These are phyloP conservation scores for Macrosoma leucophasiata DNA, from an alignment of 2,888 invertebrate genomes.

Conservation along the genomic window DNA sequence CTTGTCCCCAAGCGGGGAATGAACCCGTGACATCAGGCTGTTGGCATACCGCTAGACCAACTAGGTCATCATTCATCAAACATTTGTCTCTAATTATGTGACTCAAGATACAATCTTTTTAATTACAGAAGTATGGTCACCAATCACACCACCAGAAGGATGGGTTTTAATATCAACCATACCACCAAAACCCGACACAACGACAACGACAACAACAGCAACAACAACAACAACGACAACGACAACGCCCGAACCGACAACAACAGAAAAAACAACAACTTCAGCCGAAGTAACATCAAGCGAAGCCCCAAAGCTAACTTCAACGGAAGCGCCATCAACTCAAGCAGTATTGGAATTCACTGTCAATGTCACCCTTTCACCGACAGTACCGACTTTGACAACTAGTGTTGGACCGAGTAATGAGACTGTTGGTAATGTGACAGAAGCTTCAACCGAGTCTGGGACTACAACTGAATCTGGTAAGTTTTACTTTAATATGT, in stretches of 20 bases:
- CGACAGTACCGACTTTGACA: conserved; percentile 45
- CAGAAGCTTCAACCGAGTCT: conserved; percentile 24
- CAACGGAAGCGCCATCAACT: conserved; percentile 6
- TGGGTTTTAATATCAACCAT: conserved; percentile 76
- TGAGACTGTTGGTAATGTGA: conserved; percentile 32
- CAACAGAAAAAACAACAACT: conserved; percentile 31
- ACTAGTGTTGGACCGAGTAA: conserved; percentile 36
- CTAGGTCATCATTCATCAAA: no score
- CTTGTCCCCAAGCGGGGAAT: no score
- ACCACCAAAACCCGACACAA: conserved; percentile 49
- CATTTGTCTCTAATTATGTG: no score
- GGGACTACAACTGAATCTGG: conserved; percentile 21
- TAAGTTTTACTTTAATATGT: no score
- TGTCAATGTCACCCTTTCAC: conserved; percentile 51
- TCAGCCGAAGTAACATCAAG: conserved; percentile 22
- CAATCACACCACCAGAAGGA: conserved; percentile 79
- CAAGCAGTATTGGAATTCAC: conserved; percentile 44
- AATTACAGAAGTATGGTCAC: conserved; percentile 75
- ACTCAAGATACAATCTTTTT: conserved; percentile 2
- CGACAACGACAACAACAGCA: conserved; percentile 30
- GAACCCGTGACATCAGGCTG: no score
- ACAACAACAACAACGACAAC: conserved; percentile 30
- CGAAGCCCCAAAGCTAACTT: conserved; percentile 20
- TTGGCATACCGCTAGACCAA: no score
- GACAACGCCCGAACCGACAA: conserved; percentile 28